phyloP scores from a whole-genome alignment of 2,888 invertebrate genomes.

The Cryptops parisi region DNA sequence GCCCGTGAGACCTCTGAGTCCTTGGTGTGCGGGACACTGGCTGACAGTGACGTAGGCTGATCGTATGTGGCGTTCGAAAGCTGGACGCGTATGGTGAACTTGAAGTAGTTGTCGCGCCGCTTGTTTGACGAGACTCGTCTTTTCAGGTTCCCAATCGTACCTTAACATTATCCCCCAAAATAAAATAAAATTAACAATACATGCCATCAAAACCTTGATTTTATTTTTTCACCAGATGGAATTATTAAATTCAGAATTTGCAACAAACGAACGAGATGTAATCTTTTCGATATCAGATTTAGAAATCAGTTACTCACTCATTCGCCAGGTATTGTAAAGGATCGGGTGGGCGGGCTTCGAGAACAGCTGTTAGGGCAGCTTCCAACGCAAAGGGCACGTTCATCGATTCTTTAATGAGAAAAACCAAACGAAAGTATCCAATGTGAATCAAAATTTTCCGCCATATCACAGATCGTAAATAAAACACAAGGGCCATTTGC shows the following conservation, averaged over 20 bases:
- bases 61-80: conserved; percentile 16
- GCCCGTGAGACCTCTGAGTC: conserved; percentile 19
- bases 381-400: conserved; percentile 17
- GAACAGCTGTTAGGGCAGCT: conserved; percentile 16
- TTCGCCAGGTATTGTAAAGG: conserved; percentile 19
- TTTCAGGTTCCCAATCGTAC: conserved; percentile 21
- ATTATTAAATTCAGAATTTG: too few relatives aligned
- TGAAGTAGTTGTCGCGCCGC: conserved; percentile 18
- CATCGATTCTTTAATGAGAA: neutral
- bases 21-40: conserved; percentile 16
- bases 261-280: too few relatives aligned
- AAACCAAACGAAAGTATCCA: too few relatives aligned
- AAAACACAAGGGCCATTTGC: too few relatives aligned
- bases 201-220: too few relatives aligned
- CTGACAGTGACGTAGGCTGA: conserved; percentile 19
- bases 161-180: too few relatives aligned
- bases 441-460: too few relatives aligned
- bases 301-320: conserved; percentile 14
- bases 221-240: too few relatives aligned
- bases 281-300: too few relatives aligned
- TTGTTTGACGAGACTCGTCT: conserved; percentile 18
- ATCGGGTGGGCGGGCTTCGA: conserved; percentile 19
- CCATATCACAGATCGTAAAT: too few relatives aligned
- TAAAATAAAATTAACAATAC: too few relatives aligned
- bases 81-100: conserved; percentile 18